Conservation (phyloP, 2,113 vertebrate genomes). For the Apteryx owenii region DNA sequence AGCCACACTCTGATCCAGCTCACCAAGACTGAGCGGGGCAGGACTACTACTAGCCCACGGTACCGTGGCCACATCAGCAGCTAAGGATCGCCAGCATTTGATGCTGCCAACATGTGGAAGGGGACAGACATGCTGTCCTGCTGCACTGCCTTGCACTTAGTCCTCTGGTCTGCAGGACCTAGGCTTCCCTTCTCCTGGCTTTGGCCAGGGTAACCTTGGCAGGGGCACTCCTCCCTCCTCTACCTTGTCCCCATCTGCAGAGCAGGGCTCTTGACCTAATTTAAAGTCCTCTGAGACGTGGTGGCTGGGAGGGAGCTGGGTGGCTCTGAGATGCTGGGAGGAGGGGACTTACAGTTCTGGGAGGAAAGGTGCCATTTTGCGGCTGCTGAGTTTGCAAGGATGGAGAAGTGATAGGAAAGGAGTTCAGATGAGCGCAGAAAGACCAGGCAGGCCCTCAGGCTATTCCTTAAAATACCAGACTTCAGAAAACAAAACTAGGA, state of each 20-base stretch:
- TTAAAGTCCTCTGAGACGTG: not conserved
- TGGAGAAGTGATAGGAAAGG: not conserved
- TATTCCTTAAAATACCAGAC: not conserved
- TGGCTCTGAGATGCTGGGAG: no score
- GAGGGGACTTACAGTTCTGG: not conserved
- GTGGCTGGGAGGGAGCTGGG: no score
- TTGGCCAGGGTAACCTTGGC: no score
- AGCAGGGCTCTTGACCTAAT: not conserved
- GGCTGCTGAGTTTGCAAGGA: not conserved
- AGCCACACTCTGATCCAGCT: not conserved
- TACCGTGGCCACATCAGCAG: no score
- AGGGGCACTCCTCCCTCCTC: no score
- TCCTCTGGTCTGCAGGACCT: no score
- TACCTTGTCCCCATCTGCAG: no score
- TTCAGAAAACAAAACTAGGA: not conserved
- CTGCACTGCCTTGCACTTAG: no score
- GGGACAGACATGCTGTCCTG: no score
- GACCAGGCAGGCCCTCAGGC: not conserved
- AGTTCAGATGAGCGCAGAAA: not conserved
- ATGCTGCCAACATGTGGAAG: no score
- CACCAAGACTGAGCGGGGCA: not conserved
- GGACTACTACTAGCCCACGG: not conserved
- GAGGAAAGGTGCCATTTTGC: not conserved
- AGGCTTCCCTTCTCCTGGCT: no score
- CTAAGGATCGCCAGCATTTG: no score